Base-by-base conservation (phyloP, 2,888 invertebrate genomes). In the Stenchaetothrips biformis region DNA sequence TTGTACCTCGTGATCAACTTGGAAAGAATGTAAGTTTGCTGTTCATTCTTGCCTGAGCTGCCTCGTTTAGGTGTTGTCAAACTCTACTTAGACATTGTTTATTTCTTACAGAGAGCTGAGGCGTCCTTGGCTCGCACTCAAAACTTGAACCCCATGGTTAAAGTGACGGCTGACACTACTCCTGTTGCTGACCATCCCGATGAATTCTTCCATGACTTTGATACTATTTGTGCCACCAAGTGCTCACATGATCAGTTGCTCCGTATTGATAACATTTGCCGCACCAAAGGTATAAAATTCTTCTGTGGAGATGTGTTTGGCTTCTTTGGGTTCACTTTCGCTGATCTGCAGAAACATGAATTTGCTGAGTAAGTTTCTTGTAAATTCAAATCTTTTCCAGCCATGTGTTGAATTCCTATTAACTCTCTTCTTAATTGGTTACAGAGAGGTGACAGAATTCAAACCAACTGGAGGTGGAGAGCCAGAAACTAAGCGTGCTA, bases 301-400 rank as follows among this genome's bases (percentile, higher is more conserved):
- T 93, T 96, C 84, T 93, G 93, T 83, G 95, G 95, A 0, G 96
- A 97, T 87, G 95, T 97, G 16, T 96, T 94, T 92, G 99, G 99
- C 77, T 93, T 93, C 88, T 94, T 94, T 87, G 98, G 98, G 0
- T 98, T 92, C 87, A 92, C 94, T 86, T 96, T 98, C 86, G 91
- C 94, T 18, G 98, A 99, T 88, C 90, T 98, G 78, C 92, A 94
- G 78, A 91, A 92, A 80, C 96, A 97, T 85, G 91, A 93, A 83
- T 96, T 91, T 87, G 91, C 90, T 79, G 93, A 93, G 95, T 95
- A 88, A 88, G 92, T 89, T 80, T 77, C 79, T 78, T 8, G 67
- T 78, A 67, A 48, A 67, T 59, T 16, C 79, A 18, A 74, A 13
- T 49, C 1, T 13, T 80, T 79, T 79, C 48, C 48, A 48, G 16